Base-by-base conservation (phyloP, 2,888 invertebrate genomes). In the Elegia similella region DNA sequence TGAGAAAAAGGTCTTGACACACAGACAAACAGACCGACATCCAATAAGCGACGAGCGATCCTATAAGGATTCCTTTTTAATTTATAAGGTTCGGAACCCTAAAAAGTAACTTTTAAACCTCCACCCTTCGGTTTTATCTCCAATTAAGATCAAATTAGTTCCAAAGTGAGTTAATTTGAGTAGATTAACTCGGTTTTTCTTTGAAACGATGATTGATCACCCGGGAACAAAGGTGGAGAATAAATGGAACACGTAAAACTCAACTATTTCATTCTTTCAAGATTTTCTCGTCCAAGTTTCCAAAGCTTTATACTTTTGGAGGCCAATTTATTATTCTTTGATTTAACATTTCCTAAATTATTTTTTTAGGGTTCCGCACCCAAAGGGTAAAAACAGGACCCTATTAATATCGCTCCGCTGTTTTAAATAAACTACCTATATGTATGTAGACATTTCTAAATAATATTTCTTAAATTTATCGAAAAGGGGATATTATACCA, bases 91-190 rank as follows among this genome's bases (percentile, higher is more conserved):
- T 6, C 30, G 30, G 30, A 30, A 30, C 30, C 30, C 30, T 30
- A 48, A 48, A 47, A 48, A 32, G 15, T 34, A 50, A 34, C 34
- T 47, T 16, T 32, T 12, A 8, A 34, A 50, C 50, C 34, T 50
- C 34, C 50, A 50, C 12, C 12, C 43, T 48, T 29, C 10, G 44
- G 17, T 34, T 50, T 50, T 50, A 50, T 50, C 50, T 50, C 15
- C 50, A 50, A 38, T 50, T 48, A 38, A 38, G 50, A 50, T 34
- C 50, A 50, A 50, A 50, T 50, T 50, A 34, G 50, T 50, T 50
- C 34, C 17, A 50, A 50, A 50, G 16, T 17, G 50, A 50, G 34
- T 17, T 50, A 50, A 50, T 50, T 34, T 50, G 50, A n/a, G 34
- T 34, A 12, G 16, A 50, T 50, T 34, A 7, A 15, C 32, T 34